Base-by-base conservation (phyloP, 2,797 vertebrate genomes). In the Cynodonichthys magdalenae region DNA sequence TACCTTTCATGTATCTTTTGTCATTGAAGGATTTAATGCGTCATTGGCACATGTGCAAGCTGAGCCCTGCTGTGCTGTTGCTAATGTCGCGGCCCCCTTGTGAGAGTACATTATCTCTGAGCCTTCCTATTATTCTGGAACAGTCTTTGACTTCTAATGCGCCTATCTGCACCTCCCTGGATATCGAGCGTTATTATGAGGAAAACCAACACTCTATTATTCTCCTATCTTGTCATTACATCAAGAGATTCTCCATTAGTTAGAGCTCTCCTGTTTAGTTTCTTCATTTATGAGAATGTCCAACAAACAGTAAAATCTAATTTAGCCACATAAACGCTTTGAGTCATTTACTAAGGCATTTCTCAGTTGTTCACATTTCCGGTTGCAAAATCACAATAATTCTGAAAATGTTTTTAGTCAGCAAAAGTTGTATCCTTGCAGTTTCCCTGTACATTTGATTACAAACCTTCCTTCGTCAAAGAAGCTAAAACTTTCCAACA, bases 41-140 rank as follows among this genome's bases (percentile, higher is more conserved):
- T 91, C 87, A 89, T 78, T 87, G 89, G 86, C 80, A 86, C 85
- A 91, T 74, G 81, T 84, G 89, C 78, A 59, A 73, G 87, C 75
- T n/a, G 79, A 82, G 69, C 80, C 91, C 90, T 84, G 90, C 91
- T 92, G 91, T 46, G 89, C 91, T 85, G 89, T 86, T 85, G 90
- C 91, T 92, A 93, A 92, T 92, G 84, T 86, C 64, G 86, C 81
- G 87, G 84, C 89, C 88, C 90, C 91, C 92, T 85, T 62, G 81
- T 74, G 87, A 87, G 90, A 91, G 83, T 84, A 91, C 89, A 93
- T 93, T 92, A 92, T 89, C 90, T 91, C 87, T 87, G 85, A 90
- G 86, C 85, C 82, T 82, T 86, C 76, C 86, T 86, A 86, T 90
- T 92, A 85, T 90, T 90, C 87, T 71, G 75, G 84, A 90, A 91